Evolutionary conservation across 2,888 invertebrate genomes (phyloP), one percentile per base, ranked within the genome.

Genomic region (Coleophora flavipennella): DNA sequence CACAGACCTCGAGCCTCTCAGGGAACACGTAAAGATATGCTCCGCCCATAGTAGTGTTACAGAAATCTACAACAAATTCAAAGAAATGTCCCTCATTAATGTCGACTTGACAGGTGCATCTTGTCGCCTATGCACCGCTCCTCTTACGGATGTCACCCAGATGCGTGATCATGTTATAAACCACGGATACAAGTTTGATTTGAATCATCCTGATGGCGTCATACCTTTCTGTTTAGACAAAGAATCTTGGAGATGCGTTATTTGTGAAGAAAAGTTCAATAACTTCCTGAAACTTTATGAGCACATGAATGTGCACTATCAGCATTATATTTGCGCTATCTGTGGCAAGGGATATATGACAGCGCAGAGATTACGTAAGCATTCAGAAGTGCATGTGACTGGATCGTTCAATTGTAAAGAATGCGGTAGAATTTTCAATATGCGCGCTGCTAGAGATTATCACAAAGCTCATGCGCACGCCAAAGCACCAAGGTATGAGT

Each of bases 261-360:
- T 80, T 39, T 84, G 83, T 38, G 47, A 54, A 0, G 64, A 70
- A 31, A 65, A 57, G 25, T 83, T 81, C 46, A 80, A 80, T 38
- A 80, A 77, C 32, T 81, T 81, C 40, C 50, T 83, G 0, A 80
- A 80, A 55, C 57, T 84, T 0, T 81, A 81, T 45, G 78, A 83
- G 42, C 83, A 84, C 31, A 83, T 83, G 80, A 83, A 83, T 38
- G 42, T 61, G 0, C 83, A 84, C 43, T 83, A 83, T 27, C 81
- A 83, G 44, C 73, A 81, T 50, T 79, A 79, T 14, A 81, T 83
- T 33, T 84, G 83, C 44, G 63, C 78, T 1, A 76, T 63, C 3
- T 84, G 83, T 40, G 83, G 83, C 0, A 83, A 83, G 46, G 83
- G 80, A 0, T 84, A 71, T 40, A 80, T 81, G 79, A 78, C 83